Base-by-base conservation (phyloP, 2,113 vertebrate genomes). In the Columba livia region DNA sequence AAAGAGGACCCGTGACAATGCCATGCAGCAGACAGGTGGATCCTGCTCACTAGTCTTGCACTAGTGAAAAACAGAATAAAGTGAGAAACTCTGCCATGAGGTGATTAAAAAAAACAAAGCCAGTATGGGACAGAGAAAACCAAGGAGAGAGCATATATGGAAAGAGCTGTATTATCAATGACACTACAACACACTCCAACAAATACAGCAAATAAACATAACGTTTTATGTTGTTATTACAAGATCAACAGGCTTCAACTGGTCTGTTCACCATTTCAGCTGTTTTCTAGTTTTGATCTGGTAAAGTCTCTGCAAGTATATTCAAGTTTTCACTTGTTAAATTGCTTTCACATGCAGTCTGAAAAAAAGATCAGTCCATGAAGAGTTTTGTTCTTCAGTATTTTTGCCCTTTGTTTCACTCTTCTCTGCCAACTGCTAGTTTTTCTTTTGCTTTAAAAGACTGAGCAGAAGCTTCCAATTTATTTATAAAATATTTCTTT, bases 281-380 rank as follows among this genome's bases (percentile, higher is more conserved):
- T 78, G 25, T 54, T 64, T 94, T 84, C 32, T 64, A 34, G 64
- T 86, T 97, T 90, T 95, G 79, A 79, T 86, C 60, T 65, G 42
- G 50, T 83, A 54, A 75, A 89, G 9, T 50, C 42, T 67, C 60
- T 93, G 92, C 79, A 85, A 79, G 65, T 58, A 44, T 12, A 11
- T 88, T 90, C 54, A 56, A 56, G 73, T 67, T 73, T 93, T 89
- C 77, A 64, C 38, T 84, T 90, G 89, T 81, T 92, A 67, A 86
- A 67, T 38, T 93, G 77, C 44, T 74, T 86, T 89, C 54, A 64
- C 11, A 32, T 10, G 24, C 23, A 79, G 42, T 60, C 72, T 91
- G 24, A 40, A 89, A 81, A 57, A 88, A 62, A 67, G 19, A 93
- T 81, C 56, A 89, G 51, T 40, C 83, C 75, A 5, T 71, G 60